Evolutionary conservation across 2,113 vertebrate genomes (phyloP), one percentile per base, ranked within the genome.

Genomic region (Heteronetta atricapilla): DNA sequence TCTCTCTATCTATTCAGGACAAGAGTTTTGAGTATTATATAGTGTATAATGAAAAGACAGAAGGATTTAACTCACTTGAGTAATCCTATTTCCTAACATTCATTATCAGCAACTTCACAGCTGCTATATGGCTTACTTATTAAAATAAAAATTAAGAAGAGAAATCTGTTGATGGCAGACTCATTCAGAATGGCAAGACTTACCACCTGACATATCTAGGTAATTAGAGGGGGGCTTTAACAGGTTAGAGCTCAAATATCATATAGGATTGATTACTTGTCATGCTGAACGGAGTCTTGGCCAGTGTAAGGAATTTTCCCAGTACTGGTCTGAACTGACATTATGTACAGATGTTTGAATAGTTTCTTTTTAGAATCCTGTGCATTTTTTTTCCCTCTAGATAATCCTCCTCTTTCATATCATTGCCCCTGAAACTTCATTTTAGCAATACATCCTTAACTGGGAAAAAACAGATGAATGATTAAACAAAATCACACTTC

Each of bases 101-200:
- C 92, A 94, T 95, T 96, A 97, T 95, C 93, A 96, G 92, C 87
- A 95, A 93, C 44, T 93, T 96, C 70, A 83, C 64, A 97, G 94
- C 70, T 93, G 53, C 55, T 79, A 8, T 86, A 77, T 72, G 70
- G 81, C 46, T 96, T 96, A 82, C 55, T 95, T 96, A 94, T 82
- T 95, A 95, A 95, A 90, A 58, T 74, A 83, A 97, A 96, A 95
- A 93, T 67, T 89, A 96, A 60, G 56, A 89, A 67, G 40, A 95
- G 66, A 83, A 94, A 91, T 88, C 81, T 94, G 89, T 87, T 92
- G 92, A 93, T 96, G 85, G 94, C 82, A 94, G 69, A 94, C 93
- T 94, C 90, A 90, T 87, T 95, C 78, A 73, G 34, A 91, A n/a
- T 88, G 64, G 70, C 83, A 93, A 94, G 81, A 68, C 63, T 90